Evolutionary conservation across 2,113 vertebrate species (phyloP).

Genomic region (Leptodactylus fuscus): DNA sequence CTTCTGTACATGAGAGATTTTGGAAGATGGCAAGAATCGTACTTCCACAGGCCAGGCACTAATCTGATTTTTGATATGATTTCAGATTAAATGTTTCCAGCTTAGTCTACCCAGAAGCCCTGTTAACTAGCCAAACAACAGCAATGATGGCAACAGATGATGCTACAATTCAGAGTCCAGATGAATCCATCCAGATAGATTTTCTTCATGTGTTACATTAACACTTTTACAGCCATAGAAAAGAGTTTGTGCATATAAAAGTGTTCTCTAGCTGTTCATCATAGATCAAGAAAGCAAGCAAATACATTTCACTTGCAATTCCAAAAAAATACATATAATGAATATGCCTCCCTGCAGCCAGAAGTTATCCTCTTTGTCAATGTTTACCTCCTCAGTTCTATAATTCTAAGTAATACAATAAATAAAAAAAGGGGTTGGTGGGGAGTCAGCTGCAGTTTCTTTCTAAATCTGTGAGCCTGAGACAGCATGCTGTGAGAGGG

Average conservation of each 20-base stretch:
- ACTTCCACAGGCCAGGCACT: neutral
- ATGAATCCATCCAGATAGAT: neutral
- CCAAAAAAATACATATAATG: too few species aligned
- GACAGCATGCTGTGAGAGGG: too few species aligned
- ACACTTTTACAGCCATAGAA: neutral
- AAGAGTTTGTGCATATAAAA: neutral
- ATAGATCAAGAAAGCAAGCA: too few species aligned
- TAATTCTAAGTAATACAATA: neutral
- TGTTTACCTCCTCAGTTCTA: too few species aligned
- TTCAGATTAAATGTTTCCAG: constrained; percentile 28
- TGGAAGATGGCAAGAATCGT: neutral
- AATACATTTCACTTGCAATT: too few species aligned
- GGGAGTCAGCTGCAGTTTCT: too few species aligned
- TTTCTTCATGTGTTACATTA: neutral
- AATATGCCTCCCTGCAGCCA: neutral
- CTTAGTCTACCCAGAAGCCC: constrained; percentile 9
- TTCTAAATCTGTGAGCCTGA: too few species aligned
- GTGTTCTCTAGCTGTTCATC: too few species aligned
- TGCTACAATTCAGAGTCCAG: neutral
- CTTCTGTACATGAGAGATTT: neutral
- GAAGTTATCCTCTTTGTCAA: neutral
- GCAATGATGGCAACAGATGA: constrained; percentile 28
- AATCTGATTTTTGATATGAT: constrained; percentile 22
- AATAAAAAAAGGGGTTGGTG: neutral
- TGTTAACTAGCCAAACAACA: constrained; percentile 26